Base-by-base conservation (phyloP, 92 coral and sea anemone genomes). In the Epizoanthus ramosus region DNA sequence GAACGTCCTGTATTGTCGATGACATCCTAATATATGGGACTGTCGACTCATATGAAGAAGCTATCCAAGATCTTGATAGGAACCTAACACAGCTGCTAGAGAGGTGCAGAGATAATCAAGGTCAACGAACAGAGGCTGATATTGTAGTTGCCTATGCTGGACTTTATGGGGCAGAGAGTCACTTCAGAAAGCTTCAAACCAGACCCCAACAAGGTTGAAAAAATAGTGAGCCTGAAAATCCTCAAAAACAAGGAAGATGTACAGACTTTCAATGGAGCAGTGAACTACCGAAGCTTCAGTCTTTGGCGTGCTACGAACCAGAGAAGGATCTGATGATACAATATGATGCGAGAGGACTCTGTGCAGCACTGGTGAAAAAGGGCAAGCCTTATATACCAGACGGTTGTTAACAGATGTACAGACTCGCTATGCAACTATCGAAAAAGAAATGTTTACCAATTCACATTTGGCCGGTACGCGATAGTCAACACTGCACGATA, bases 281-380 rank as follows among this genome's bases (percentile, higher is more conserved):
- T 18, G 47, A 70, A 28, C 75, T 70, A 41, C 47, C 47, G n/a
- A 41, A 53, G 86, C 86, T 57, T 67, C 80, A 67, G 45, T 86
- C 17, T n/a, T 70, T 85, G 39, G 59, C 68, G 65, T 85, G 65
- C 76, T 85, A 79, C 79, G 23, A 57, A 2, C 85, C 68, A 24
- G 33, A 57, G 25, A 60, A 68, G 33, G 87, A 86, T 19, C 90
- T 86, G 21, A 37, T 72, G 60, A 80, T 86, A 37, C 89, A 86
- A n/a, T n/a, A n/a, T n/a, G n/a, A n/a, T n/a, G n/a, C n/a, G n/a
- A n/a, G n/a, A n/a, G n/a, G n/a, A n/a, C n/a, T n/a, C n/a, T n/a
- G n/a, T n/a, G n/a, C n/a, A n/a, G n/a, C n/a, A n/a, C n/a, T n/a
- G n/a, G n/a, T n/a, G n/a, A 68, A 81, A 53, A 77, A 81, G 31